Evolutionary conservation across 2,888 invertebrate species (phyloP), one percentile per base, ranked within the genome.

Genomic region (Tortrix viridana): DNA sequence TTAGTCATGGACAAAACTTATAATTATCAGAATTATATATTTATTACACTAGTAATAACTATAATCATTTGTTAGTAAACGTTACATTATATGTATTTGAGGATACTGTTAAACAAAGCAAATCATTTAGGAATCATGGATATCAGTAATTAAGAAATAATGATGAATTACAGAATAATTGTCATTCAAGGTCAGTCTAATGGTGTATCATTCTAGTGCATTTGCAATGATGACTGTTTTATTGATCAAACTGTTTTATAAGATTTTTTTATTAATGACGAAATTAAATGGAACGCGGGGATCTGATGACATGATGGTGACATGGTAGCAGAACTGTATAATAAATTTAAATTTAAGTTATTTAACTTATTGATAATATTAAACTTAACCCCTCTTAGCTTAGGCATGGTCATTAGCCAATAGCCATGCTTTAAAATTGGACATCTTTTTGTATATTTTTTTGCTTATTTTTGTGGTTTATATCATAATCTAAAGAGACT

Each of bases 141-240:
- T 18, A 50, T 57, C 26, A 46, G 9, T 50, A 44, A 66, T 66
- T 56, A 52, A 44, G 56, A 60, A 60, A 65, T 68, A 55, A 71
- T 68, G 66, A 70, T 70, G 67, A 70, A 67, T 69, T 70, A 41
- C 55, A 49, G 59, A 65, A 60, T 70, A 72, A 72, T 71, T 73
- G 70, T 65, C 67, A 68, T 69, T 68, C 69, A 66, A 64, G 67
- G 67, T 67, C 55, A 41, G 16, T 52, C 47, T 52, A 53, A 57
- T 53, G 52, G 52, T 50, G 56, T 62, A 26, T 57, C 47, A 57
- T 63, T 52, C 37, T 47, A 22, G 57, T 52, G 47, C 47, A 55
- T 52, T 63, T 63, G 41, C 41, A 14, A 14, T 38, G 5, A 49
- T 58, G 9, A 38, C 23, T 52, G 16, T 57, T 26, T 23, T 63